Conservation (phyloP, 2,888 invertebrate species). For the Schizotus pectinicornis region DNA sequence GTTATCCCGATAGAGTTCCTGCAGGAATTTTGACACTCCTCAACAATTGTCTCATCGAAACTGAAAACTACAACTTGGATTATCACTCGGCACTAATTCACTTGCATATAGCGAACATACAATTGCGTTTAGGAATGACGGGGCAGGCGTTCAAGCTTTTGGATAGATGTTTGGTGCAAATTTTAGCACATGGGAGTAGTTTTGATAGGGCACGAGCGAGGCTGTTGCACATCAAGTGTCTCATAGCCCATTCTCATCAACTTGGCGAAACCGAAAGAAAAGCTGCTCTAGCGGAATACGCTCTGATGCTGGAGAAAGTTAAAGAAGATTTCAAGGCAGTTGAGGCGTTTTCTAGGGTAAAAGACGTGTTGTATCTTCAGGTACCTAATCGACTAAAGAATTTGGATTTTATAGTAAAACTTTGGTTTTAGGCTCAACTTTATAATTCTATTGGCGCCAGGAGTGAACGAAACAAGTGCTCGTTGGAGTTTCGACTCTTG, state of each 20-base stretch:
- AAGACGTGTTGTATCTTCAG: conserved; percentile 76
- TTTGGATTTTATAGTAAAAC: not conserved
- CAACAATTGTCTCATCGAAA: conserved; percentile 75
- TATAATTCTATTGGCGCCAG: conserved; percentile 76
- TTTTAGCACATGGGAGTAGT: conserved; percentile 79
- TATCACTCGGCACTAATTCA: conserved; percentile 77
- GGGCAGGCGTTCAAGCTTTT: conserved; percentile 76
- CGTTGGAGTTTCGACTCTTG: conserved; percentile 79
- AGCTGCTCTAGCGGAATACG: conserved; percentile 63
- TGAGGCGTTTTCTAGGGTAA: conserved; percentile 76
- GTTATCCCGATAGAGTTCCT: conserved; percentile 63
- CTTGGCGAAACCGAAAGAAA: conserved; percentile 59
- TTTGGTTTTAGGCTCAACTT: conserved; percentile 68
- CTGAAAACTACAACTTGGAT: conserved; percentile 76
- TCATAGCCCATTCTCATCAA: conserved; percentile 69
- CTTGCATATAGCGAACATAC: conserved; percentile 79
- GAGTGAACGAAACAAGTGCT: conserved; percentile 79
- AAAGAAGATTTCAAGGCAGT: conserved; percentile 74
- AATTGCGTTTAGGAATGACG: conserved; percentile 77
- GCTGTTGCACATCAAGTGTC: conserved; percentile 79
- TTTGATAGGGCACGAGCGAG: conserved; percentile 81
- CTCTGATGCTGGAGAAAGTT: conserved; percentile 69
- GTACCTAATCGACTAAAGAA: conserved; percentile 54
- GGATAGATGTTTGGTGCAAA: conserved; percentile 63
- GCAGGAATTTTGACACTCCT: conserved; percentile 64